Evolutionary conservation across 1,140 invertebrate genomes (phyloP), one percentile per base, ranked within the genome.

Genomic region (Amyelois transitella): DNA sequence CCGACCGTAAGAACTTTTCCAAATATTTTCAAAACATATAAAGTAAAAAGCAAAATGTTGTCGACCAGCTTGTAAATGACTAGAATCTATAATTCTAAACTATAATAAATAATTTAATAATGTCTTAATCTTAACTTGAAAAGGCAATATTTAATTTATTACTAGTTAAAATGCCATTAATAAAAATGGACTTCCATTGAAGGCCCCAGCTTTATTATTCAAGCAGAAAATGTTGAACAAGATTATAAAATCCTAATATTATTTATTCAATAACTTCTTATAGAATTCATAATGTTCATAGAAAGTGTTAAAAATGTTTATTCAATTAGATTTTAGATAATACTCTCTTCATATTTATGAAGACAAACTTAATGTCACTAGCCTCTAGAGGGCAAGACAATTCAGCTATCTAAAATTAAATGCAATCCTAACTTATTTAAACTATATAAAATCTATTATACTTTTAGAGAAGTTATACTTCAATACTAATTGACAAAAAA

Each of bases 191-290:
- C 61, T 59, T 56, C 49, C 47, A 55, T 22, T 59, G 44, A 59
- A 64, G 62, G 62, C 62, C 62, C 62, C 62, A 55, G 47, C 51
- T 57, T 62, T 60, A 64, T 60, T 63, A 24, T 56, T 53, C 45
- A 64, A 59, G 61, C 61, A 53, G 10, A 25, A 64, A 53, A 56
- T 20, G 20, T 50, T 55, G 18, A 50, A 48, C 45, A 21, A 48
- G 19, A 8, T 45, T 38, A 14, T 38, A 38, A 38, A 38, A 38
- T 38, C 32, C n/a, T 38, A 38, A 14, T 14, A 14, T 38, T 32
- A 10, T 32, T 32, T 32, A 10, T 6, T 10, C 4, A 6, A 10
- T 6, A 10, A 4, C 25, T 32, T 10, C 4, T 4, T 32, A 32
- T 6, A 1, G 4, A 6, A 32, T 10, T 32, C 10, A 6, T 32